A percentile compares a stretch with the other conserved stretches of the same genome.
phyloP scores from a whole-genome alignment of 2,888 invertebrate species.

The Halocaridina rubra region DNA sequence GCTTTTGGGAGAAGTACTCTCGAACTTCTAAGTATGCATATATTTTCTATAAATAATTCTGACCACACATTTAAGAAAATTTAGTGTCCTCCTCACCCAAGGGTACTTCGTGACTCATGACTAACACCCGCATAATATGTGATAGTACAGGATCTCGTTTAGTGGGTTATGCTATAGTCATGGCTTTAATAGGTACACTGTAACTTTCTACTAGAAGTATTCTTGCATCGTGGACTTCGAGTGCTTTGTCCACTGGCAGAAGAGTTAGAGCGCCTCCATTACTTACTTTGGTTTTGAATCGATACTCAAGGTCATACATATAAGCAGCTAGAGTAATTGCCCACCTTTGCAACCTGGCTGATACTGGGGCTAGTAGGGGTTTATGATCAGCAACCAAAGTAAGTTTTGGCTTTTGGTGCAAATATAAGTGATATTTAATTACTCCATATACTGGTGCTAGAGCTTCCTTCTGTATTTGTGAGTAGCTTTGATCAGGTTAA shows the following conservation, averaged over 20 bases:
- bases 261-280: not conserved
- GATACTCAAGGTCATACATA: not conserved
- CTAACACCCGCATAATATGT: not conserved
- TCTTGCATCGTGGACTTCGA: not conserved
- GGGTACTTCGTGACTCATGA: not conserved
- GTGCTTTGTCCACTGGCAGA: constrained; percentile 7
- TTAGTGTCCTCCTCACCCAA: not conserved
- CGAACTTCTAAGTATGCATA: not conserved
- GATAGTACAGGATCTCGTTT: constrained; percentile 9
- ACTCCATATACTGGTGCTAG: not conserved
- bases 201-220: not conserved
- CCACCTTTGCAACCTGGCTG: not conserved
- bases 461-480: constrained; percentile 15
- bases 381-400: constrained; percentile 5
- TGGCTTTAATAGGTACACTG: not conserved
- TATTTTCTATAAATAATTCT: not conserved
- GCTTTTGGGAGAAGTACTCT: not conserved
- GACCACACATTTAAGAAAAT: not conserved
- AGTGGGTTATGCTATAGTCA: not conserved
- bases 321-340: constrained; percentile 13
- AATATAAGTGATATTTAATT: constrained; percentile 8
- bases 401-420: not conserved
- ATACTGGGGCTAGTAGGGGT: not conserved
- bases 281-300: not conserved
- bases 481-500: not conserved